Evolutionary conservation across 2,888 invertebrate genomes (phyloP).

Genomic region (Drosophila macrospina): DNA sequence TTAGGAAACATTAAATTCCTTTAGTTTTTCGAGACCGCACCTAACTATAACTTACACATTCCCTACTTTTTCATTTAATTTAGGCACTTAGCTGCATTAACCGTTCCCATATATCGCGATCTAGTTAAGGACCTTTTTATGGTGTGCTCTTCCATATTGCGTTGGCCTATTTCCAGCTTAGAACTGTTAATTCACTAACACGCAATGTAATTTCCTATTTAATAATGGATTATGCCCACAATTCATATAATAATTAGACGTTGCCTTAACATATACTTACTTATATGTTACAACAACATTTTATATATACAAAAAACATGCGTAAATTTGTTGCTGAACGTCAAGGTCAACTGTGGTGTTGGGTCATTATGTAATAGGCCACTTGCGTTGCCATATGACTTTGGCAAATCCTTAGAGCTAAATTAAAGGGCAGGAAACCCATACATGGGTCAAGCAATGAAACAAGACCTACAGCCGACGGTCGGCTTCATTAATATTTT

Average conservation of each 20-base stretch:
- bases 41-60: not conserved
- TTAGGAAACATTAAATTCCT: not conserved
- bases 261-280: constrained; percentile 11
- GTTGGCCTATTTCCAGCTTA: constrained; percentile 12
- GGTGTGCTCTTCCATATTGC: constrained; percentile 25
- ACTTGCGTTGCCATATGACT: constrained; percentile 26
- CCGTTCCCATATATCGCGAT: constrained; percentile 9
- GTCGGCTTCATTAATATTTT: constrained; percentile 28
- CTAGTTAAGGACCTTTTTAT: constrained; percentile 7
- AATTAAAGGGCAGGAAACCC: constrained; percentile 48
- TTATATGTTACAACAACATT: not conserved
- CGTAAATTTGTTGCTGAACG: constrained; percentile 21
- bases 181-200: constrained; percentile 63
- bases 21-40: not conserved
- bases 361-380: constrained; percentile 21
- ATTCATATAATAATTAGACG: constrained; percentile 66
- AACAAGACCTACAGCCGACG: not conserved
- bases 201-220: constrained; percentile 71
- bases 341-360: constrained; percentile 46
- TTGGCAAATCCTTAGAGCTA: constrained; percentile 44
- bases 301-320: not conserved
- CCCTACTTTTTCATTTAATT: constrained; percentile 13
- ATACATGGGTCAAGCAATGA: not conserved
- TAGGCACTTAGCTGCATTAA: constrained; percentile 16
- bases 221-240: constrained; percentile 53